Conservation (phyloP, 64 coral and sea anemone species). For the Montipora foliosa region DNA sequence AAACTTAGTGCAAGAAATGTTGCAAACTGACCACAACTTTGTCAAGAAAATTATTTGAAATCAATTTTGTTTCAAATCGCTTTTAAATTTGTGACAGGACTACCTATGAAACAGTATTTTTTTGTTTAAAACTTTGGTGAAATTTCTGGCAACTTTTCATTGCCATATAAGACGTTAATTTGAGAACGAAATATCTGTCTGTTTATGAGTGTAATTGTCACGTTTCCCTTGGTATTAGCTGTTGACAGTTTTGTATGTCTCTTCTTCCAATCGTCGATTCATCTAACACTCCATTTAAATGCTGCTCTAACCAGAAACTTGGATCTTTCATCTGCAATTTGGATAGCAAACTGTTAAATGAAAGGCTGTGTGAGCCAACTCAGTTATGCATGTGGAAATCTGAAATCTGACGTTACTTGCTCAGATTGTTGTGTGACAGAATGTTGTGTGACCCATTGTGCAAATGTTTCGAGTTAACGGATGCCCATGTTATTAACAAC, state of each 20-base stretch:
- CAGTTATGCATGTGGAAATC: too few species aligned
- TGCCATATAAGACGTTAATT: too few species aligned
- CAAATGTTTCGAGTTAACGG: too few species aligned
- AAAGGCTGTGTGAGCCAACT: too few species aligned
- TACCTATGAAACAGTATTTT: too few species aligned
- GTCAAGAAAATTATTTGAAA: not conserved
- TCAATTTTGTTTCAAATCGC: not conserved
- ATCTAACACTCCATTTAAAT: conserved; percentile 49
- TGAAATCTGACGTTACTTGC: too few species aligned
- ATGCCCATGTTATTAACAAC: too few species aligned
- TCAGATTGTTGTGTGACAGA: too few species aligned
- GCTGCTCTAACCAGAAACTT: conserved; percentile 57
- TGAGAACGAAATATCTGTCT: not conserved
- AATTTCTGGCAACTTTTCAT: too few species aligned
- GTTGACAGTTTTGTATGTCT: not conserved
- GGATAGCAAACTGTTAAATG: not conserved
- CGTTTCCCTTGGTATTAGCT: conserved; percentile 24
- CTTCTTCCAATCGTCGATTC: not conserved
- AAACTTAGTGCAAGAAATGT: not conserved
- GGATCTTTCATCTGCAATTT: conserved; percentile 27
- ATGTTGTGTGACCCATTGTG: too few species aligned
- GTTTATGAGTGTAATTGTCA: not conserved
- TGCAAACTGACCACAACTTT: not conserved
- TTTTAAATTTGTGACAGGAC: not conserved
- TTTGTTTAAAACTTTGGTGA: too few species aligned